Base-by-base conservation (phyloP, 1,140 invertebrate genomes). In the Brachionus sp. region DNA sequence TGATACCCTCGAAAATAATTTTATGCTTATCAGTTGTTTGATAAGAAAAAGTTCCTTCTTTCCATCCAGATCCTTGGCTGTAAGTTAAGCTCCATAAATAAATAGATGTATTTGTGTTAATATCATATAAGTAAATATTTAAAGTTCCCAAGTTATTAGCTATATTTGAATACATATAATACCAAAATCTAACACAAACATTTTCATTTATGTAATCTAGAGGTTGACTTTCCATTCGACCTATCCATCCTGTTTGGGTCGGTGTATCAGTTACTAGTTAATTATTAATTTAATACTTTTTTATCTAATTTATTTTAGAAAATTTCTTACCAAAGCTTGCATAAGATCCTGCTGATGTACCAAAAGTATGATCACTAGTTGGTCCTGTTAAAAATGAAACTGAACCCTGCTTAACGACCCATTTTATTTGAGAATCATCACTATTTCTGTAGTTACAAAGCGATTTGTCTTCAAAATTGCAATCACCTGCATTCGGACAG, bases 91-190 rank as follows among this genome's bases (percentile, higher is more conserved):
- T 80, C 86, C 86, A 89, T 5, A 68, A 3, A 16, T 39, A 23
- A 5, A 2, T 44, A 0, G n/a, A 9, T 29, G 25, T 13, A 53
- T 57, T 57, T 16, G 25, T 35, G n/a, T 19, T 42, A 5, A 62
- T 37, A n/a, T 82, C 39, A 4, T 46, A 23, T 7, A 82, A 16
- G 12, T 25, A 68, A 13, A 82, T n/a, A 70, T 82, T 82, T 6
- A 82, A 16, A 10, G 80, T 82, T 87, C 87, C 87, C 10, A 90
- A 91, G 0, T 89, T 90, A 82, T 86, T 86, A 12, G 92, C 93
- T 9, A 82, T 39, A 9, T 66, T 78, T 39, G 86, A 86, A 39
- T 84, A 57, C 39, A 86, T 73, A 64, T 85, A 84, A 78, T 86
- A 86, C 68, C 70, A 85, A 53, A 85, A 84, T 29, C 5, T 83